These are phyloP conservation scores for Chaetodon trifasciatus DNA, from an alignment of 2,797 vertebrate genomes.

Conservation along the genomic window DNA sequence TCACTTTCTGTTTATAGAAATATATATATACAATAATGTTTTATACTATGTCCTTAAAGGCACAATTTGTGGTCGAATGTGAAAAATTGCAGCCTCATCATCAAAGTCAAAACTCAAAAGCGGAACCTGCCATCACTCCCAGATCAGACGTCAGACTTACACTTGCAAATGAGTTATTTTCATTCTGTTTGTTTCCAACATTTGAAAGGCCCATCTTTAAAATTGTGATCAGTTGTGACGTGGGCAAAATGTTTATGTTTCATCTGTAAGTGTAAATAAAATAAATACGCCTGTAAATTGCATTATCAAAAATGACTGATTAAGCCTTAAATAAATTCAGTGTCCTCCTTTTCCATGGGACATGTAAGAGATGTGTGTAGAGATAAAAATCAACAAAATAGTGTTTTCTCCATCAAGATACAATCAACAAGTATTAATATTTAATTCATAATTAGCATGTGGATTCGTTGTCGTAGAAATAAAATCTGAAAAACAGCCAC, in stretches of 20 bases:
- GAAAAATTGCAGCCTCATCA: background rate
- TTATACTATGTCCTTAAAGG: background rate
- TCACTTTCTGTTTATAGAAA: background rate
- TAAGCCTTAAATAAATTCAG: background rate
- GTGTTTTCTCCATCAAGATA: background rate
- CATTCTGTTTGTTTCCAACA: background rate
- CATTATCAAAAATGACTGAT: background rate
- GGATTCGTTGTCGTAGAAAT: background rate
- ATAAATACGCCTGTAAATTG: background rate
- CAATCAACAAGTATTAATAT: too few species aligned
- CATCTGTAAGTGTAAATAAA: background rate
- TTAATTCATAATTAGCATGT: too few species aligned
- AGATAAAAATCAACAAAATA: background rate
- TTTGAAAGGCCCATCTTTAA: background rate
- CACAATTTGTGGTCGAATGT: background rate
- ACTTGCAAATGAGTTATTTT: background rate
- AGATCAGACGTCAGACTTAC: background rate
- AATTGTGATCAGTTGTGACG: background rate
- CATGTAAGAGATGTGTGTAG: background rate
- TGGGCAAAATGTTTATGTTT: background rate
- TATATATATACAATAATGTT: background rate
- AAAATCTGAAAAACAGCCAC: rapidly evolving
- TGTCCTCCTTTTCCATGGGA: background rate
- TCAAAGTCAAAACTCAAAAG: background rate
- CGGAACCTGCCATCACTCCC: background rate